Percentiles rank a stretch among this genome's conserved stretches.
Evolutionary conservation across 1,140 invertebrate genomes (phyloP).

Genomic region (Diabrotica undecimpunctata): DNA sequence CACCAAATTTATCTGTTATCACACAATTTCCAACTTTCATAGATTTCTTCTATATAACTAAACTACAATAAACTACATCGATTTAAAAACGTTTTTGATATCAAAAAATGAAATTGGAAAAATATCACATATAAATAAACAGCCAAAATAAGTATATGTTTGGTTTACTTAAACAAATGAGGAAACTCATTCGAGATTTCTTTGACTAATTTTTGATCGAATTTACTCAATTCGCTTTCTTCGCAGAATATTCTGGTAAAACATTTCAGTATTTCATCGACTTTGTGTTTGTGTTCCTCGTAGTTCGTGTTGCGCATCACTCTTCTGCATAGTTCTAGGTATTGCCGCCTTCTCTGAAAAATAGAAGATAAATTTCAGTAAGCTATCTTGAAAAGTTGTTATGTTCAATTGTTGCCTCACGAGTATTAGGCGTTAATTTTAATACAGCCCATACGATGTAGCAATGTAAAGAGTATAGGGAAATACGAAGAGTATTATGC

Average conservation of each 20-base stretch:
- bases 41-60: neutral
- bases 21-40: too few species aligned
- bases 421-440: too few species aligned
- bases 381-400: too few species aligned
- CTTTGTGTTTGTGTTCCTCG: slow-evolving; percentile 68
- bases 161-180: slow-evolving; percentile 65
- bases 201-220: slow-evolving; percentile 70
- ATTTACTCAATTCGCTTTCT: slow-evolving; percentile 65
- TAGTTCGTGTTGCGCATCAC: slow-evolving; percentile 75
- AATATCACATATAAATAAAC: slow-evolving; percentile 6
- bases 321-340: slow-evolving; percentile 70
- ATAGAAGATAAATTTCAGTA: slow-evolving; percentile 20
- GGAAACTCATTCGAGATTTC: slow-evolving; percentile 81
- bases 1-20: too few species aligned
- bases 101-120: slow-evolving; percentile 1
- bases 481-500: too few species aligned
- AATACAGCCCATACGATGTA: too few species aligned
- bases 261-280: slow-evolving; percentile 73
- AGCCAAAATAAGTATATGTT: too few species aligned
- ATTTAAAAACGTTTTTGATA: neutral
- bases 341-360: slow-evolving; percentile 66
- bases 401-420: too few species aligned
- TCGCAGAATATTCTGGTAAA: slow-evolving; percentile 82
- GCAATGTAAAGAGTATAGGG: too few species aligned
- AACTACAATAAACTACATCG: neutral